Evolutionary conservation across 1,140 invertebrate species (phyloP).

Genomic region (Drosophila lowei): DNA sequence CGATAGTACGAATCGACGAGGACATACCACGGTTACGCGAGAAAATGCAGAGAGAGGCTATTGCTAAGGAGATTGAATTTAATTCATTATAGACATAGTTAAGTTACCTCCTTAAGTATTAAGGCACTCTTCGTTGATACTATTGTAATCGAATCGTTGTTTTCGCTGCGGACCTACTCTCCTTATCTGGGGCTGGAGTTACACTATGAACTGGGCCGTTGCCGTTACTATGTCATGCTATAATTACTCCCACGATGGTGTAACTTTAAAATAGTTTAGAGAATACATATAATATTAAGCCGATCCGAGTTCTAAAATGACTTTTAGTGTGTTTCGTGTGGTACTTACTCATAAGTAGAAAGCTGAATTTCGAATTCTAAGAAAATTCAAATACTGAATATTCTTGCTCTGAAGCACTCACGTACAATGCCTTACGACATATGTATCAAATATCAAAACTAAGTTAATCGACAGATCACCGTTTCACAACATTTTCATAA

Average conservation of each 20-base stretch:
- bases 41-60: constrained; percentile 88
- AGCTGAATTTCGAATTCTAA: constrained; percentile 1
- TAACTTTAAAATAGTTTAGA: background rate
- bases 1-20: constrained; percentile 91
- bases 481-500: no score
- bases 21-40: constrained; percentile 89
- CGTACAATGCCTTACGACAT: constrained; percentile 1
- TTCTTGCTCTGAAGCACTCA: constrained; percentile 1
- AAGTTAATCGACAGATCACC: no score
- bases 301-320: constrained; percentile 5
- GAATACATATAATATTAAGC: background rate
- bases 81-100: constrained; percentile 55
- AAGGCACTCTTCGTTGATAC: constrained; percentile 2
- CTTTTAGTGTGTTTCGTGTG: constrained; percentile 7
- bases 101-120: constrained; percentile 26
- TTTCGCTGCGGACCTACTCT: no score
- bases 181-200: no score
- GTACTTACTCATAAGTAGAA: constrained; percentile 25
- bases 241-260: no score
- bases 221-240: no score
- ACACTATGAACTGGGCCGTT: no score
- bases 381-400: background rate
- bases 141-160: no score
- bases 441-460: background rate
- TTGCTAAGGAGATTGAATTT: constrained; percentile 68